Evolutionary conservation across 2,113 vertebrate species (phyloP).

Genomic region (Meles meles): DNA sequence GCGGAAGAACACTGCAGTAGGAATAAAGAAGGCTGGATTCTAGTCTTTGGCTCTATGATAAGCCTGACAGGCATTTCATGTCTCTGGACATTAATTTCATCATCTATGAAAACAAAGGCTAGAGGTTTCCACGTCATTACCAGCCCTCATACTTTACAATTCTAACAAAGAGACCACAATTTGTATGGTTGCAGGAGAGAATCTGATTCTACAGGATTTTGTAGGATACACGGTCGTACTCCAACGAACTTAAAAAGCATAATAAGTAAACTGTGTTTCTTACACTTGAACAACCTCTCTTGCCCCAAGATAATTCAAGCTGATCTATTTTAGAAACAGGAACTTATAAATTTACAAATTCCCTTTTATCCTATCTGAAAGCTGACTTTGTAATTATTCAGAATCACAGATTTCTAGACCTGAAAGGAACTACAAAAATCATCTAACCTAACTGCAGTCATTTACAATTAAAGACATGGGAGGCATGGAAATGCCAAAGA

Average conservation of each 20-base stretch:
- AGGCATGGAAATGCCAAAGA: neutral
- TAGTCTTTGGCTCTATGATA: neutral
- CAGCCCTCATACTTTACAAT: neutral
- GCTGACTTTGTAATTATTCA: constrained; percentile 16
- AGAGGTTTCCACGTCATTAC: neutral
- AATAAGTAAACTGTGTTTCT: neutral
- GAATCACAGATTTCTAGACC: neutral
- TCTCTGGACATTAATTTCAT: neutral
- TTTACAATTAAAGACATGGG: neutral
- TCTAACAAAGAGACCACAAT: neutral
- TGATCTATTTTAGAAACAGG: constrained; percentile 26
- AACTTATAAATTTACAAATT: constrained; percentile 53
- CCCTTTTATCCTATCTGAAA: constrained; percentile 44
- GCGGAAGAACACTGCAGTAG: neutral
- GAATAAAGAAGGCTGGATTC: neutral
- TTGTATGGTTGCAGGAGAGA: neutral
- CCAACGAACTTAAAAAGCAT: neutral
- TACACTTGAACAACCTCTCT: neutral
- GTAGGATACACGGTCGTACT: neutral
- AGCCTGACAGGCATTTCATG: neutral
- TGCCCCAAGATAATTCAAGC: neutral
- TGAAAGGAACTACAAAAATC: constrained; percentile 39
- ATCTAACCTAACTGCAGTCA: neutral
- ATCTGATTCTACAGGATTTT: neutral
- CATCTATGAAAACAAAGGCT: neutral